Conservation (phyloP, 2,797 vertebrate genomes). For the Linurgus olivaceus region DNA sequence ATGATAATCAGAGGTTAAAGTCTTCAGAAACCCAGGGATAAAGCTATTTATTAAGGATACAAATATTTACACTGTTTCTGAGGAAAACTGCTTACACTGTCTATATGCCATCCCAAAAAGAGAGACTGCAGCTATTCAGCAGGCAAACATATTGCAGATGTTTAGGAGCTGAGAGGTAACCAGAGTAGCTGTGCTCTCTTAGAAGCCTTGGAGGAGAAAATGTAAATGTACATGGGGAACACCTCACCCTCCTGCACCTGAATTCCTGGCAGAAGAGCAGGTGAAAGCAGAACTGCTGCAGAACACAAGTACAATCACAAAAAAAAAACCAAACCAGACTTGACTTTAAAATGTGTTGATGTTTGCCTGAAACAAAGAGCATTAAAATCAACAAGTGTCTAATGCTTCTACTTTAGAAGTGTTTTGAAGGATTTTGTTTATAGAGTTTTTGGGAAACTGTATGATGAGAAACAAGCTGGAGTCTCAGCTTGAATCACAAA, state of each 20-base stretch:
- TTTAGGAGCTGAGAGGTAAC: neutral
- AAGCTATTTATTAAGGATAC: neutral
- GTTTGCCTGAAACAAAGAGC: neutral
- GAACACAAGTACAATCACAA: neutral
- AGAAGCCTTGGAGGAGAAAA: fast-evolving
- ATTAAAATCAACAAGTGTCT: neutral
- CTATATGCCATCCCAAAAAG: neutral
- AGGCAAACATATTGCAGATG: neutral
- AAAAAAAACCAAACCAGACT: neutral
- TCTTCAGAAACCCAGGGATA: neutral
- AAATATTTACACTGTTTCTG: neutral
- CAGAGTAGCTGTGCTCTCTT: neutral
- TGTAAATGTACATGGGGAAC: fast-evolving
- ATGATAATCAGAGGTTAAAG: neutral
- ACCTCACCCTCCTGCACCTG: fast-evolving
- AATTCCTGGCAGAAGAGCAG: neutral
- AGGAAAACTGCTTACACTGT: neutral
- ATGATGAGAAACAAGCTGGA: neutral
- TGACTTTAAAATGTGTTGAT: neutral
- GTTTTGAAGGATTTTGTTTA: neutral
- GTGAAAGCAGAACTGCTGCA: neutral
- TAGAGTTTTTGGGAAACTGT: neutral
- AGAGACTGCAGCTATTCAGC: neutral
- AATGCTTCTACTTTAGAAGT: neutral
- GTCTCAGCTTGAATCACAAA: neutral